phyloP scores from a whole-genome alignment of 2,113 vertebrate species.

The Barnardius zonarius region DNA sequence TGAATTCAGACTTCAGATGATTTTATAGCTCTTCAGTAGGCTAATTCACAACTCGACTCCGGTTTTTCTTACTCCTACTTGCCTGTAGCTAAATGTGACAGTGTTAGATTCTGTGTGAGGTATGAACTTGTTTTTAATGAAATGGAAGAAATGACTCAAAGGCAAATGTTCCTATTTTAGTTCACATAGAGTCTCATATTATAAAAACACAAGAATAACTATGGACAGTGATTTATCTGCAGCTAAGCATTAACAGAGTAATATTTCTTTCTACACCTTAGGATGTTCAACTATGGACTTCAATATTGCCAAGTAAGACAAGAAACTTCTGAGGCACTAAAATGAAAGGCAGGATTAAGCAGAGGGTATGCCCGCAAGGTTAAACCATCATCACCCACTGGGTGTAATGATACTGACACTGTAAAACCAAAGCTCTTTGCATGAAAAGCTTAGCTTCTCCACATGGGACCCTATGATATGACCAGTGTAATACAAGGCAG shows the following conservation, averaged over 20 bases:
- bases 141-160: conserved; percentile 50
- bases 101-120: conserved; percentile 18
- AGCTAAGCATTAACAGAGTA: not conserved
- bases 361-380: not conserved
- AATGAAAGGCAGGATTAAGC: conserved; percentile 29
- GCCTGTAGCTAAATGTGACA: conserved; percentile 49
- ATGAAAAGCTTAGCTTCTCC: conserved; percentile 26
- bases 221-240: conserved; percentile 17
- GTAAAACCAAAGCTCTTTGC: conserved; percentile 27
- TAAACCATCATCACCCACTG: conserved; percentile 5
- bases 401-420: not conserved
- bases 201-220: conserved; percentile 28
- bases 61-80: conserved; percentile 32
- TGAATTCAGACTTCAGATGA: conserved; percentile 15
- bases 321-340: not conserved
- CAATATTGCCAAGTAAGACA: not conserved
- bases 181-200: not conserved
- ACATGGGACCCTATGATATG: not conserved
- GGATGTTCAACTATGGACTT: not conserved
- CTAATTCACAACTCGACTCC: conserved; percentile 17
- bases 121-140: conserved; percentile 53
- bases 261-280: not conserved
- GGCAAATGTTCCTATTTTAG: conserved; percentile 29
- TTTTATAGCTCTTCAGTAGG: conserved; percentile 4
- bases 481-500: not conserved